Percentiles rank a stretch among this genome's conserved stretches.
Conservation (phyloP, 35 echinoderm and acorn worm species). For the Hemicentrotus pulcherrimus region DNA sequence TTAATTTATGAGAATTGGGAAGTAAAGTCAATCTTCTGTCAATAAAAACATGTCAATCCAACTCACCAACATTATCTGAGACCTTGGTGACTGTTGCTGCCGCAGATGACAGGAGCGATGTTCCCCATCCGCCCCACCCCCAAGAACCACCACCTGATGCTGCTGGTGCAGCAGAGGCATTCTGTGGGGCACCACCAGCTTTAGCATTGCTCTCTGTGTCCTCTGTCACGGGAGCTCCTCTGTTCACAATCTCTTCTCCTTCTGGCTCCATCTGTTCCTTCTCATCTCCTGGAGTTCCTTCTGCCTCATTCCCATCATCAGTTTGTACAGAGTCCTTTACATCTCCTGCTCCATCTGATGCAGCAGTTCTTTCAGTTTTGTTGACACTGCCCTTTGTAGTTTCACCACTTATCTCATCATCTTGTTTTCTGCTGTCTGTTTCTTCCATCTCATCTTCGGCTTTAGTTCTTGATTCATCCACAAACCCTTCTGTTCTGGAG, state of each 20-base stretch:
- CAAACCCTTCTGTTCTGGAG: neutral
- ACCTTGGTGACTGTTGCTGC: slow-evolving; percentile 86
- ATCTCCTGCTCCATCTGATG: neutral
- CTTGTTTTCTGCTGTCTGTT: neutral
- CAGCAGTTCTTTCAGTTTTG: neutral
- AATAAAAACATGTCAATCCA: neutral
- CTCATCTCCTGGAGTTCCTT: neutral
- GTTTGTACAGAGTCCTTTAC: neutral
- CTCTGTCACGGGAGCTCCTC: neutral
- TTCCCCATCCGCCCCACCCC: slow-evolving; percentile 94
- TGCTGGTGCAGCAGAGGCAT: neutral
- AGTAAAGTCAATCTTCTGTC: neutral
- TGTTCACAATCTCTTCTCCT: neutral
- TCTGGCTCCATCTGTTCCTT: slow-evolving; percentile 22
- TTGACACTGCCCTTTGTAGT: neutral
- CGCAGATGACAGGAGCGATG: slow-evolving; percentile 80
- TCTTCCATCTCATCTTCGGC: neutral
- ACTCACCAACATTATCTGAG: slow-evolving; percentile 61
- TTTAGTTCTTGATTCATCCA: neutral
- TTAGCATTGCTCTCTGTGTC: neutral
- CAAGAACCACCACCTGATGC: slow-evolving; percentile 45
- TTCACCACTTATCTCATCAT: neutral
- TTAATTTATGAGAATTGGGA: neutral
- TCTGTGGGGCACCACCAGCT: neutral
- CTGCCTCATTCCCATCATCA: slow-evolving; percentile 22